A percentile compares a stretch with the other conserved stretches of the same genome.
Conservation (phyloP, 1,140 invertebrate species). For the Galleria mellonella region DNA sequence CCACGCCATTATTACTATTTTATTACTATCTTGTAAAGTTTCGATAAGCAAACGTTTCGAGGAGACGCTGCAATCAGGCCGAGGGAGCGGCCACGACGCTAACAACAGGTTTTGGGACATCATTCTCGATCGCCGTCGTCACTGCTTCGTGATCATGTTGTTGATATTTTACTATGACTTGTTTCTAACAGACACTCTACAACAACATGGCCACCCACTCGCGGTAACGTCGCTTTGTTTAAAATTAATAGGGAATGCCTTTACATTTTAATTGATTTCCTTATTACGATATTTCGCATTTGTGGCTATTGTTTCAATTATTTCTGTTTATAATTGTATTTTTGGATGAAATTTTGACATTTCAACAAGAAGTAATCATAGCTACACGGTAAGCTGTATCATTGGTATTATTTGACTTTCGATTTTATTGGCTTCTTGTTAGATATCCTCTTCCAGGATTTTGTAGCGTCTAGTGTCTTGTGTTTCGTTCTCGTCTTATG, state of each 20-base stretch:
- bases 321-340: constrained; percentile 24
- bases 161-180: neutral
- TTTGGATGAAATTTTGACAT: constrained; percentile 30
- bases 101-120: constrained; percentile 70
- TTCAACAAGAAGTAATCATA: constrained; percentile 32
- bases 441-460: constrained; percentile 25
- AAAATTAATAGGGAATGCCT: constrained; percentile 43
- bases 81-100: constrained; percentile 65
- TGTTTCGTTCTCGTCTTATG: constrained; percentile 41
- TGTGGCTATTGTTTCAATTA: constrained; percentile 28
- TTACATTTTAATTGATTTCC: constrained; percentile 33
- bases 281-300: constrained; percentile 28
- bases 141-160: constrained; percentile 1
- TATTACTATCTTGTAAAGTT: constrained; percentile 52
- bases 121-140: constrained; percentile 9
- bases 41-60: constrained; percentile 62
- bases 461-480: constrained; percentile 49
- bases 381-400: constrained; percentile 38
- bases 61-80: constrained; percentile 73
- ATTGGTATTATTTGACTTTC: constrained; percentile 29
- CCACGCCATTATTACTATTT: constrained; percentile 70
- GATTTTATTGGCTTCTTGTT: constrained; percentile 35
- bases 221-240: constrained; percentile 32
- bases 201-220: constrained; percentile 14
- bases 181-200: neutral